Percentiles rank a stretch among this genome's conserved stretches.
These are phyloP conservation scores for Theonella swinhoei DNA, from an alignment of 37 sponge, comb jelly and placozoan species.

Conservation along the genomic window DNA sequence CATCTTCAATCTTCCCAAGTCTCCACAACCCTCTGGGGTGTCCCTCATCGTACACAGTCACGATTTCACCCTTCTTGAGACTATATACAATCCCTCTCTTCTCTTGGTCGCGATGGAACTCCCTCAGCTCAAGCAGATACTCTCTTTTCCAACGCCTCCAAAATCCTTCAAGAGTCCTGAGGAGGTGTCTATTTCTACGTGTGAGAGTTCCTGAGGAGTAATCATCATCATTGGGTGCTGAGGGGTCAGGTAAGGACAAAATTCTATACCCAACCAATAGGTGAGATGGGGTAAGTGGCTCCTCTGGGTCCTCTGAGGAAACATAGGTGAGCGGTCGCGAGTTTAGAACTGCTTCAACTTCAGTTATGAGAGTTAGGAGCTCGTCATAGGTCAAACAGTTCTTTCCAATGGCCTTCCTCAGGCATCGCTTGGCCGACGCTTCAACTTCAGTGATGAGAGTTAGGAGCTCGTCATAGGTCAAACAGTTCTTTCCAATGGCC, in stretches of 20 bases:
- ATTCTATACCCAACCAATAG: not conserved
- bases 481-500: too few relatives aligned
- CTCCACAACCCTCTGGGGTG: constrained; percentile 19
- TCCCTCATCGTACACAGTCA: constrained; percentile 14
- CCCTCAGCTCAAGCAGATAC: not conserved
- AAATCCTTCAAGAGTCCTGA: not conserved
- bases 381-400: too few relatives aligned
- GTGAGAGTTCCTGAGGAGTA: not conserved
- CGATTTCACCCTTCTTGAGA: constrained; percentile 4
- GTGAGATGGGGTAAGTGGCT: constrained; percentile 4
- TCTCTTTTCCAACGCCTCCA: constrained; percentile 5
- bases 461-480: too few relatives aligned
- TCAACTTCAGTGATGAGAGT: too few relatives aligned
- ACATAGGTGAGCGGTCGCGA: not conserved
- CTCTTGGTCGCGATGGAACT: not conserved
- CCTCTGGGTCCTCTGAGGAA: not conserved
- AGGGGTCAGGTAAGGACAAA: not conserved
- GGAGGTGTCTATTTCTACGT: not conserved
- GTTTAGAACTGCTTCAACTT: not conserved
- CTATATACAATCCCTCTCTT: not conserved
- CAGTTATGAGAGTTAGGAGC: not conserved
- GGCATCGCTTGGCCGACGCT: too few relatives aligned
- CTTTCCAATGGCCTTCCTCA: too few relatives aligned
- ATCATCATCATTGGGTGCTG: not conserved
- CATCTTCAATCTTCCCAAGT: constrained; percentile 13